Evolutionary conservation across 2,113 vertebrate genomes (phyloP), one percentile per base, ranked within the genome.

Genomic region (Seriola dumerili): DNA sequence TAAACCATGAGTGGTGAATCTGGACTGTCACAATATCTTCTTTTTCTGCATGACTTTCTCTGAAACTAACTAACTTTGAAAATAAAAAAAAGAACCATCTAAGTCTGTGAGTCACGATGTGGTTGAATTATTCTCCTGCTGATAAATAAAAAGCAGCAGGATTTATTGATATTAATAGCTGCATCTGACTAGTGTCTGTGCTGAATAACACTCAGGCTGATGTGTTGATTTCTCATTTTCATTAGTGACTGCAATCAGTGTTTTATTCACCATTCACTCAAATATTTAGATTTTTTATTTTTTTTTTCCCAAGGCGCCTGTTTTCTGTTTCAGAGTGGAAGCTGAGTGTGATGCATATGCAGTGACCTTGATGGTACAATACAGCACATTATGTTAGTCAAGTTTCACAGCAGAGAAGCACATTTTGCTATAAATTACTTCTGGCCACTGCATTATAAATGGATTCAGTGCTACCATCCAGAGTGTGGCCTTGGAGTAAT

Each of bases 341-440:
- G 69, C 40, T 23, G 36, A 81, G 36, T 23, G 50, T 2, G 1
- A 61, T 65, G 4, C 64, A 40, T 71, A 64, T 64, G 34, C 55
- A 48, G 34, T 55, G 63, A 76, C 66, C 80, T 67, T 34, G 13
- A 54, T 52, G 3, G 8, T 52, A 72, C 52, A 59, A 19, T 83
- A 50, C 58, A 32, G 42, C 36, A 71, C 67, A 67, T 87, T 85
- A 78, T 78, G 73, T 67, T 78, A 85, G 80, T 85, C 46, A 84
- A 84, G 69, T 81, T 78, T 78, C 83, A 83, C 83, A 72, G 55
- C 75, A 81, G 17, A 62, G 46, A 57, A 76, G 54, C 68, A 77
- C 78, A 77, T 87, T 86, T 82, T 17, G 68, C 55, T n/a, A 42
- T 77, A 85, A 88, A 85, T 86, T 63, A 84, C 84, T 78, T 90